Percentiles rank a stretch among this genome's conserved stretches.
Conservation (phyloP, 2,113 vertebrate species). For the Canis aureus region DNA sequence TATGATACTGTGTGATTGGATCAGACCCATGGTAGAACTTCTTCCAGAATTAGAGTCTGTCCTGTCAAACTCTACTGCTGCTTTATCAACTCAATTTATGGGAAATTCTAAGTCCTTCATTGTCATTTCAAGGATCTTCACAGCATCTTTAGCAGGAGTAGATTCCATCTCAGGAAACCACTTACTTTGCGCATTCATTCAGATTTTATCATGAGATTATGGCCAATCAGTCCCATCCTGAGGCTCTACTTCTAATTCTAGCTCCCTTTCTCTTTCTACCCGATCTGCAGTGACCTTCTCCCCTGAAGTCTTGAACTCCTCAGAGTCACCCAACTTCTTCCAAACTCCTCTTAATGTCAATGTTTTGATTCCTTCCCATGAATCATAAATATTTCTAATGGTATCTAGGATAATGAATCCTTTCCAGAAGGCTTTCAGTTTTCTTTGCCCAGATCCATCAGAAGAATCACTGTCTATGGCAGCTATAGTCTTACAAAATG, state of each 20-base stretch:
- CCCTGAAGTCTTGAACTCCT: neutral
- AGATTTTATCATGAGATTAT: neutral
- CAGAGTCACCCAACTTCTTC: neutral
- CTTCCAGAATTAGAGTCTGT: neutral
- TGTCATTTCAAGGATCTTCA: neutral
- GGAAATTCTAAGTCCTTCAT: neutral
- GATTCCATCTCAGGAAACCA: neutral
- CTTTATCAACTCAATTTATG: neutral
- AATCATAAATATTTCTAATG: neutral
- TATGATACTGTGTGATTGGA: neutral
- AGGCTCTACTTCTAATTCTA: neutral
- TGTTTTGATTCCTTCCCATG: neutral
- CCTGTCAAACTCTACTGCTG: neutral
- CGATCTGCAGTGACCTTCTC: neutral
- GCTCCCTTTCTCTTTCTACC: neutral
- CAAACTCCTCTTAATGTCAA: neutral
- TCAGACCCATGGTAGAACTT: neutral
- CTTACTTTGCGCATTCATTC: neutral
- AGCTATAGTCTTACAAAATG: neutral
- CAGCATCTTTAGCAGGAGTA: neutral
- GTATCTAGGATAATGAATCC: neutral
- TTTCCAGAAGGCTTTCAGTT: neutral
- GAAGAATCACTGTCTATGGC: neutral
- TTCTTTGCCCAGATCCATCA: neutral
- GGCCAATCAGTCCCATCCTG: rapidly evolving